These are phyloP conservation scores for Rhyacophila brunnea DNA, from an alignment of 1,140 invertebrate species.

Conservation along the genomic window DNA sequence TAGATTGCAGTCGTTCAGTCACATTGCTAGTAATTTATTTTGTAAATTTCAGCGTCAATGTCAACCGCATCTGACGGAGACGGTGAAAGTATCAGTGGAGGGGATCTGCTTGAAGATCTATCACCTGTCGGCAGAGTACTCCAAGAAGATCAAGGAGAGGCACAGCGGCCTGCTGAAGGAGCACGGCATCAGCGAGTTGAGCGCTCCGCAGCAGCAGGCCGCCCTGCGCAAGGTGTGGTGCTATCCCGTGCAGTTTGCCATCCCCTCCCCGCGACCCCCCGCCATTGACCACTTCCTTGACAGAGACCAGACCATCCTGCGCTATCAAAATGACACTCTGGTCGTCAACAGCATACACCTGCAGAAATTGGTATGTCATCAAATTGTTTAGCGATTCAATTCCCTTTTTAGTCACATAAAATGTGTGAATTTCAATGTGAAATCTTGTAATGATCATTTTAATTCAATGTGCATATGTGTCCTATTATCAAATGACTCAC, in stretches of 20 bases:
- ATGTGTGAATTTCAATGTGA: too few species aligned
- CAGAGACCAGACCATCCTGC: constrained; percentile 78
- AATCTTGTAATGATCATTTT: too few species aligned
- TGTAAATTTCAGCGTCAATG: constrained; percentile 76
- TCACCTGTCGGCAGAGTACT: constrained; percentile 87
- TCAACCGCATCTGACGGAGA: constrained; percentile 91
- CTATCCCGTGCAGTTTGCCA: constrained; percentile 88
- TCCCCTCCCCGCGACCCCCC: constrained; percentile 81
- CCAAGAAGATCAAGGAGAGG: constrained; percentile 85
- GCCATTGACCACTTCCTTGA: constrained; percentile 85
- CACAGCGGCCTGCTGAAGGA: constrained; percentile 84
- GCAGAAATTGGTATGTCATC: constrained; percentile 73
- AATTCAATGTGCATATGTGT: too few species aligned
- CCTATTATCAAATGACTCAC: too few species aligned
- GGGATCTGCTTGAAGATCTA: constrained; percentile 95
- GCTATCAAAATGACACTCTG: constrained; percentile 84
- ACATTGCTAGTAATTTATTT: too few species aligned
- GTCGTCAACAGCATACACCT: constrained; percentile 85
- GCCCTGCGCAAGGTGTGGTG: constrained; percentile 88
- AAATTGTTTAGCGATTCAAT: too few species aligned
- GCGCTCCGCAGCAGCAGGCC: constrained; percentile 64
- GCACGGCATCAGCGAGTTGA: constrained; percentile 76
- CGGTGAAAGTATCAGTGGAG: constrained; percentile 91
- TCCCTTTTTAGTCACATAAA: too few species aligned
- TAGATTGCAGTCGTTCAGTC: too few species aligned